phyloP scores from a whole-genome alignment of 2,888 invertebrate species.

The Melanophora roralis region DNA sequence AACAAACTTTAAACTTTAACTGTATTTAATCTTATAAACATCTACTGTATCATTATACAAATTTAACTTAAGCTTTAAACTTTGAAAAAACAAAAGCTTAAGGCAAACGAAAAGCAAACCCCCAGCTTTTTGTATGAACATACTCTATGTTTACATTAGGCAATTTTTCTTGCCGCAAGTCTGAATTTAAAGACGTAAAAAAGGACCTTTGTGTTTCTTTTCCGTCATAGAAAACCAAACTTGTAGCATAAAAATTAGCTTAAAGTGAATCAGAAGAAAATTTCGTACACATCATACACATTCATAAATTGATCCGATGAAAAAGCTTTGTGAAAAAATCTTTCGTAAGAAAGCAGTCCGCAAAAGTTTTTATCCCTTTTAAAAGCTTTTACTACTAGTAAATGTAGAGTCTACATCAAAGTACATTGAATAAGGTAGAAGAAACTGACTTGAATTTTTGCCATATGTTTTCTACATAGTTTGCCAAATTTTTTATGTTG shows the following conservation, averaged over 20 bases:
- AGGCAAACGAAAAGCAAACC: background rate
- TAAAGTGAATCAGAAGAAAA: no score
- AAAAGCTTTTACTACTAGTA: no score
- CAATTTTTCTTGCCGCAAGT: no score
- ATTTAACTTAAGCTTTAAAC: constrained; percentile 23
- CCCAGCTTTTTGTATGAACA: background rate
- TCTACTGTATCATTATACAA: constrained; percentile 1
- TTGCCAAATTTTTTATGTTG: no score
- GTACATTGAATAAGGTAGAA: no score
- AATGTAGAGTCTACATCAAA: no score
- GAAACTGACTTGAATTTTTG: no score
- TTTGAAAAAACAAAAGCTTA: background rate
- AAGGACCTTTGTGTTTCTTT: no score
- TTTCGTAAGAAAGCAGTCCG: constrained; percentile 37
- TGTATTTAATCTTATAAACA: background rate
- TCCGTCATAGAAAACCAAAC: no score
- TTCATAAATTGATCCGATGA: background rate
- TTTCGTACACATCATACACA: background rate
- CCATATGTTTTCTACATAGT: no score
- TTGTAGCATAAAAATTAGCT: no score
- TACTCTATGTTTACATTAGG: background rate
- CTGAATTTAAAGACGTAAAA: no score
- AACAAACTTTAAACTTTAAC: background rate
- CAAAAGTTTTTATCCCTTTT: constrained; percentile 30
- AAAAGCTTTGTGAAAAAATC: constrained; percentile 42